These are phyloP conservation scores for Callorhinus ursinus DNA, from an alignment of 2,113 vertebrate genomes.

Conservation along the genomic window DNA sequence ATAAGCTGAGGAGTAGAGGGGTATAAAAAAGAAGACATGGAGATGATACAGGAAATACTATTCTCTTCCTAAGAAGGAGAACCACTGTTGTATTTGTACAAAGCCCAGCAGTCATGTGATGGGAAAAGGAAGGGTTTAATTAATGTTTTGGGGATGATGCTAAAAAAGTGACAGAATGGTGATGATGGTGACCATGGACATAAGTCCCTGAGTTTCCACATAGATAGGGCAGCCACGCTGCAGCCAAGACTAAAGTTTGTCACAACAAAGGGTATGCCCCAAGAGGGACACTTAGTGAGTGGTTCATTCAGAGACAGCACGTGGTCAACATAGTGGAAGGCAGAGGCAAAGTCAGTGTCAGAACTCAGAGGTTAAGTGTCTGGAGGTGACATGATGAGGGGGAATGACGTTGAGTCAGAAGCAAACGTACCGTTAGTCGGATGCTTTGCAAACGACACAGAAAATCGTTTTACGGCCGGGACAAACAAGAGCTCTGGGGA, in stretches of 20 bases:
- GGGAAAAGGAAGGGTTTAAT: constrained; percentile 47
- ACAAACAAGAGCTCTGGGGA: constrained; percentile 99
- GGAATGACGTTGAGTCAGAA: constrained; percentile 89
- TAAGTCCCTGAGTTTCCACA: constrained; percentile 56
- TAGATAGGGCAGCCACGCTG: constrained; percentile 47
- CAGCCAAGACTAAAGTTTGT: constrained; percentile 42
- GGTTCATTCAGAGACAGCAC: constrained; percentile 67
- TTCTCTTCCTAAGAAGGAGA: constrained; percentile 46
- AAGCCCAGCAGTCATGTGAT: constrained; percentile 63
- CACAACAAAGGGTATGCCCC: constrained; percentile 51
- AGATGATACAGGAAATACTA: constrained; percentile 2
- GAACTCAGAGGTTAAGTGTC: constrained; percentile 71
- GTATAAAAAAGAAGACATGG: background rate
- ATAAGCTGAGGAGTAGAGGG: background rate
- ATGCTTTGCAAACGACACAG: constrained; percentile 99
- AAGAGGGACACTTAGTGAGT: constrained; percentile 50
- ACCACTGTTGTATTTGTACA: background rate
- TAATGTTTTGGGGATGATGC: constrained; percentile 35
- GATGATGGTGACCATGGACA: constrained; percentile 61
- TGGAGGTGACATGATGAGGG: constrained; percentile 76
- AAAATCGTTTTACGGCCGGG: constrained; percentile 99
- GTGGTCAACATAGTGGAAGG: constrained; percentile 68
- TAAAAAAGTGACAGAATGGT: constrained; percentile 56
- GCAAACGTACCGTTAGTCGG: constrained; percentile 99
- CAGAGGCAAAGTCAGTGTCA: constrained; percentile 69